phyloP scores from a whole-genome alignment of 2,113 vertebrate genomes.

The Butorides virescens region DNA sequence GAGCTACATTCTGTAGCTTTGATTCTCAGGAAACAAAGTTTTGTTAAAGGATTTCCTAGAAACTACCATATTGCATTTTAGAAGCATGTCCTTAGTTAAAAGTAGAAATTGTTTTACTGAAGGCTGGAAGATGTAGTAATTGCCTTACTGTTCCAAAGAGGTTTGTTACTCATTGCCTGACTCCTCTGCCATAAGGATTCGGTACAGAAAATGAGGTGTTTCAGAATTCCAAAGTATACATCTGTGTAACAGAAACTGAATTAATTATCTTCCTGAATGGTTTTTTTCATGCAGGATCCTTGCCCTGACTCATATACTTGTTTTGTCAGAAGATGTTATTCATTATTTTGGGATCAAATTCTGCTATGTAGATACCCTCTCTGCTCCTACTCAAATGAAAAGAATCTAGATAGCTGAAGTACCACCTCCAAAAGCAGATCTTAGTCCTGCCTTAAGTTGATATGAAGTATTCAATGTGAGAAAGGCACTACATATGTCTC shows the following conservation, averaged over 20 bases:
- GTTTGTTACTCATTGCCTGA: not conserved
- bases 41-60: not conserved
- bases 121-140: not conserved
- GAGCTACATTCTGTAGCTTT: not conserved
- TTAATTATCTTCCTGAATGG: not conserved
- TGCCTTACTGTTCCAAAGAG: not conserved
- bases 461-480: not conserved
- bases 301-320: not conserved
- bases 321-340: not conserved
- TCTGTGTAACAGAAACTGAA: not conserved
- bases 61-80: not conserved
- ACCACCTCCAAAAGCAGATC: not conserved
- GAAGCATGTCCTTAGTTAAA: not conserved
- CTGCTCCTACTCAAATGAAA: not conserved
- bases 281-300: not conserved
- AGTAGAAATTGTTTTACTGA: not conserved
- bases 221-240: not conserved
- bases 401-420: not conserved
- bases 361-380: not conserved
- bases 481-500: not conserved
- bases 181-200: not conserved
- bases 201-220: not conserved
- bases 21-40: not conserved
- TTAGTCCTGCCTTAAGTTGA: not conserved
- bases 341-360: not conserved